Evolutionary conservation across 2,888 invertebrate species (phyloP), one percentile per base, ranked within the genome.

Genomic region (Latrodectus elegans): DNA sequence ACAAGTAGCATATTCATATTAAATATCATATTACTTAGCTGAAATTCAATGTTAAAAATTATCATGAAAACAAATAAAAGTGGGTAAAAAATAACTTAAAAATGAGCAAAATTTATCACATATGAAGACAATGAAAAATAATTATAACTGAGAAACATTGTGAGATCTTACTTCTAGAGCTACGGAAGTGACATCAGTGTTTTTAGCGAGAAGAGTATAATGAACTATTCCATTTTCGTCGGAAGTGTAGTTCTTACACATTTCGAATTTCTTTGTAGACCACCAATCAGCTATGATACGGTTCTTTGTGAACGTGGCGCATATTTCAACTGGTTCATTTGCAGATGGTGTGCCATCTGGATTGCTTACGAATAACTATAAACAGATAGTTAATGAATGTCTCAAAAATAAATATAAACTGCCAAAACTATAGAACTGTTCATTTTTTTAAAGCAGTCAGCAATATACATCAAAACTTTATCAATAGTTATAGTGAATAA

Each of bases 261-360:
- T 67, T 22, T 82, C 68, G 3, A 75, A 67, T 17, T 49, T 67
- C 22, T 49, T 75, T 10, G 55, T 52, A 3, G 75, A 65, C 67
- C 52, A 67, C 74, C 82, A 75, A 4, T 52, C 72, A 0, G 51
- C 51, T 71, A 78, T 22, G 8, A 79, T 52, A 9, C 78, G 70
- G 26, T 78, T 82, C n/a, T 51, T 82, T 12, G 67, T 67, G 15
- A 80, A 53, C 9, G 76, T 83, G 12, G 68, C 52, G n/a, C 83
- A 88, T 14, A 88, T 38, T 64, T 88, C 72, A 38, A 88, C 65
- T 9, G 64, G 49, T 77, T 88, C 91, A 22, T 90, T 90, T 8
- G 89, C 87, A 4, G 91, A 91, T 22, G 91, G 91, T 8, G 89
- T 90, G 2, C 91, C 91, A 89, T 92, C 92, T 9, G 91, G 91